Evolutionary conservation across 92 coral and sea anemone genomes (phyloP), one percentile per base, ranked within the genome.

Genomic region (Bergia sp.): DNA sequence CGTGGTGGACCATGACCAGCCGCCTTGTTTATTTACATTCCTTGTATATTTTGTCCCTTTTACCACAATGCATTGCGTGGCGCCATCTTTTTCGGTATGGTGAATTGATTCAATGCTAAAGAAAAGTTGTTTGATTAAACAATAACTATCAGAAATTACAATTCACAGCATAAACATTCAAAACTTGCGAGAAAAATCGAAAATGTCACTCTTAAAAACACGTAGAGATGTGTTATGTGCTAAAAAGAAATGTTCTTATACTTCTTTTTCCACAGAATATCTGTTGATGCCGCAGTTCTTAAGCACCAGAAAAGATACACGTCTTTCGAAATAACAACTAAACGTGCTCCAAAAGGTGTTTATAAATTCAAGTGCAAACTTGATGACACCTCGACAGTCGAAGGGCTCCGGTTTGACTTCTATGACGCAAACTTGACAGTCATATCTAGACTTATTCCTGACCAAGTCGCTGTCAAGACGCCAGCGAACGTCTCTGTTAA

Each of bases 261-360:
- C 8, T n/a, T 10, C 38, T 20, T 69, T 69, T 67, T 36, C 38
- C 15, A 40, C 43, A 73, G 78, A 73, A 6, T 73, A 37, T 0
- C 78, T 73, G 78, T 36, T 3, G 45, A 38, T n/a, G 3, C 13
- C 12, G 40, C 78, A 37, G 39, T 15, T 37, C 78, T 73, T 15
- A 73, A 73, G 44, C 78, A 73, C 78, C 15, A 73, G 20, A 29
- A 73, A 73, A 73, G 39, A 73, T 37, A 73, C 66, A 79, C 66
- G 0, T n/a, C 39, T 29, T 79, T 79, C 18, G 41, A 9, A 7
- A 3, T 79, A 8, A 12, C 18, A 50, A 49, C 65, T 37, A 45
- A 18, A 5, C 65, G 37, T 21, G 18, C 65, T 21, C 29, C 66
- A 23, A 47, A 23, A 50, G 83, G 83, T 36, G 37, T 13, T 47